phyloP scores from a whole-genome alignment of 2,888 invertebrate genomes.

The Globia sparganii region DNA sequence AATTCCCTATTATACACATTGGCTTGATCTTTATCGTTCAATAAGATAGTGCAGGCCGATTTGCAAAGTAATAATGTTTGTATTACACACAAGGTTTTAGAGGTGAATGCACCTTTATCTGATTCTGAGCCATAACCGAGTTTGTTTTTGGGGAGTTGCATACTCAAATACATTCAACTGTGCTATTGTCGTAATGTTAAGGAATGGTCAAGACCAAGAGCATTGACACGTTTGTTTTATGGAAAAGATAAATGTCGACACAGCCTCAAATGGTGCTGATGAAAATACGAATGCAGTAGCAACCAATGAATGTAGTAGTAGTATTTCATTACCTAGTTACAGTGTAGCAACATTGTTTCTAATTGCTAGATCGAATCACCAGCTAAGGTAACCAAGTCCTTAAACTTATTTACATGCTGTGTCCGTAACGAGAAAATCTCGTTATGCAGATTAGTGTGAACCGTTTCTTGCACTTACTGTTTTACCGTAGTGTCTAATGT shows the following conservation, averaged over 20 bases:
- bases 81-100: not conserved
- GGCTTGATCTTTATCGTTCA: not conserved
- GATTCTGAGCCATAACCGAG: slow-evolving; percentile 21
- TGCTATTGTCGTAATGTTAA: not conserved
- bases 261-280: not conserved
- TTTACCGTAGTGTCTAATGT: slow-evolving; percentile 34
- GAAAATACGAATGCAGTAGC: not conserved
- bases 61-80: not conserved
- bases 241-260: not conserved
- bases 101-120: slow-evolving; percentile 26
- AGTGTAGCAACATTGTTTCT: not conserved
- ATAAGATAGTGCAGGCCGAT: not conserved
- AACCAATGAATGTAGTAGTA: no score
- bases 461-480: slow-evolving; percentile 34
- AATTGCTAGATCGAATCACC: slow-evolving; percentile 11
- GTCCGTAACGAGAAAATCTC: slow-evolving; percentile 47
- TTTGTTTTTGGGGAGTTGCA: slow-evolving; percentile 7
- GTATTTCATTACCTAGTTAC: slow-evolving; percentile 12
- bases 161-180: not conserved
- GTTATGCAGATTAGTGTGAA: slow-evolving; percentile 38
- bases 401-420: slow-evolving; percentile 36
- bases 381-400: slow-evolving; percentile 25
- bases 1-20: not conserved
- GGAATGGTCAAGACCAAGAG: not conserved
- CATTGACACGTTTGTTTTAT: not conserved